phyloP scores from a whole-genome alignment of 2,797 vertebrate species.

The Somateria mollissima region DNA sequence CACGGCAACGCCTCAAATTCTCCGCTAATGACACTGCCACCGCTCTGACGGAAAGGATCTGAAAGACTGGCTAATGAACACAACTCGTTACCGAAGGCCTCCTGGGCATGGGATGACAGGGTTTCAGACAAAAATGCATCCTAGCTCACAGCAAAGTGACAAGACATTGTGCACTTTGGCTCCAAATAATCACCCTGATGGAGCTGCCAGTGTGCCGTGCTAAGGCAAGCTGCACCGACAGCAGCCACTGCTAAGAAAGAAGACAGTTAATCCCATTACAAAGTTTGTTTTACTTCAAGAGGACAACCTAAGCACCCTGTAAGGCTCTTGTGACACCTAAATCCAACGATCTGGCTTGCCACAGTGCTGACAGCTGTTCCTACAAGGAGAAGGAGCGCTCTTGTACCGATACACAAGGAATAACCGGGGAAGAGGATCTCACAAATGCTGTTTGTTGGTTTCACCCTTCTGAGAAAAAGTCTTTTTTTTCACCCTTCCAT shows the following conservation, averaged over 20 bases:
- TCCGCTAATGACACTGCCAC: conserved; percentile 23
- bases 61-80: conserved; percentile 72
- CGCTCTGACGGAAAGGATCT: conserved; percentile 50
- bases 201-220: neutral
- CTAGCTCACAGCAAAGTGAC: conserved; percentile 49
- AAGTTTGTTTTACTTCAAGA: conserved; percentile 59
- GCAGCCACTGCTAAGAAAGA: neutral
- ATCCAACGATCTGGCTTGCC: neutral
- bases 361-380: conserved; percentile 3
- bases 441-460: neutral
- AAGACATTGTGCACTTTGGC: conserved; percentile 10
- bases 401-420: neutral
- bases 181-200: conserved; percentile 4
- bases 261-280: conserved; percentile 55
- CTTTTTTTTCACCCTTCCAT: neutral
- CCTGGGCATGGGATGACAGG: conserved; percentile 41
- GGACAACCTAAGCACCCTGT: neutral
- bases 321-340: conserved; percentile 23
- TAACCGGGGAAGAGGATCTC: neutral
- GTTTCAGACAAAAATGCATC: conserved; percentile 41
- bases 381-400: neutral
- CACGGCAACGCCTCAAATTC: conserved; percentile 23
- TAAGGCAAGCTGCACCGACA: neutral
- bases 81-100: conserved; percentile 59
- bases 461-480: neutral